phyloP scores from a whole-genome alignment of 2,113 vertebrate species.

The Charina bottae region DNA sequence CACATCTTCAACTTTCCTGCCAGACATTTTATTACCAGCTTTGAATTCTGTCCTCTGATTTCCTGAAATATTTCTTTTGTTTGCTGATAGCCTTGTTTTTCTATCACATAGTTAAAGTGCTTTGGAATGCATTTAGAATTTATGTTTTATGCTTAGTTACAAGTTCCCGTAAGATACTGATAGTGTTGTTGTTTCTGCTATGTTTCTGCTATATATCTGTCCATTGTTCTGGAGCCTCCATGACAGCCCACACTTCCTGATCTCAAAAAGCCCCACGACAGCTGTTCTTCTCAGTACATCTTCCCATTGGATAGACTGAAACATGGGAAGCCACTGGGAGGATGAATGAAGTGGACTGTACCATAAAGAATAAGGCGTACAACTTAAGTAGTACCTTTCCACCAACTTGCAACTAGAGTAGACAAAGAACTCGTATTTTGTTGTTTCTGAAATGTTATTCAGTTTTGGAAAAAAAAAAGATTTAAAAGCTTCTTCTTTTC shows the following conservation, averaged over 20 bases:
- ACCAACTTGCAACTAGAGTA: too few relatives aligned
- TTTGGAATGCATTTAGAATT: neutral
- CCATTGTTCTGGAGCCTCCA: neutral
- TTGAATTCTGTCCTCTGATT: neutral
- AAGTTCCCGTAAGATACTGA: neutral
- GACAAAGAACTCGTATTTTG: too few relatives aligned
- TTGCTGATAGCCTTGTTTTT: neutral
- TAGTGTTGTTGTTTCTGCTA: neutral
- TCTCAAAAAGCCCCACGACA: neutral
- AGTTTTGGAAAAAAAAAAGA: too few relatives aligned
- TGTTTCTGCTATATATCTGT: neutral
- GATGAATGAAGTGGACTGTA: too few relatives aligned
- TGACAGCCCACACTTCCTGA: neutral
- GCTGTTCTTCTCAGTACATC: neutral
- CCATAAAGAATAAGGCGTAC: too few relatives aligned
- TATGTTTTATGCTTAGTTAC: neutral
- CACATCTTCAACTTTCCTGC: neutral
- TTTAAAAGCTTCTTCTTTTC: too few relatives aligned
- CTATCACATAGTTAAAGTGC: neutral
- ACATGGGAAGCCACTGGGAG: neutral
- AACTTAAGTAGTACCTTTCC: too few relatives aligned
- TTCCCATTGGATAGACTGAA: neutral
- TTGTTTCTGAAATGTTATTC: too few relatives aligned
- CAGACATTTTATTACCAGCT: neutral
- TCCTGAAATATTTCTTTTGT: neutral